phyloP scores from a whole-genome alignment of 2,888 invertebrate genomes.

The Choreutis nemorana region DNA sequence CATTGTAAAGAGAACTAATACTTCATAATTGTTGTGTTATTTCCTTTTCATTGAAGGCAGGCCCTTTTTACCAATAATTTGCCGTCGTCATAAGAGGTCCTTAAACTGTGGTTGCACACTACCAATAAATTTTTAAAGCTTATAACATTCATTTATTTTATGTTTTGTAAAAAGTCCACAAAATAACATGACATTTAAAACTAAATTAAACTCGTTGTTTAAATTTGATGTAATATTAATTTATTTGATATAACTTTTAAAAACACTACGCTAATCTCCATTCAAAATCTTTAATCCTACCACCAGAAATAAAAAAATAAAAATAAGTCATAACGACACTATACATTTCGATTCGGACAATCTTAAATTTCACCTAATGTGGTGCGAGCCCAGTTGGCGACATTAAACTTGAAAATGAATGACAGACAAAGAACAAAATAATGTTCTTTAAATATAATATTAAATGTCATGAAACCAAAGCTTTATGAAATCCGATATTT shows the following conservation, averaged over 20 bases:
- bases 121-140: no score
- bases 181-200: no score
- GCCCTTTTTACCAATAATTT: conserved; percentile 41
- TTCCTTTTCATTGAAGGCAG: conserved; percentile 47
- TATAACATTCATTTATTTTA: no score
- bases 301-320: no score
- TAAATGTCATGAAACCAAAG: conserved; percentile 60
- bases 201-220: no score
- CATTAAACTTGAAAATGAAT: conserved; percentile 30
- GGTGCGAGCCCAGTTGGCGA: conserved; percentile 21
- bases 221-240: no score
- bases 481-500: conserved; percentile 67
- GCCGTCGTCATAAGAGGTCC: conserved; percentile 31
- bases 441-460: conserved; percentile 63
- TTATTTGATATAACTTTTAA: no score
- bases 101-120: no score
- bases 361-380: conserved; percentile 22
- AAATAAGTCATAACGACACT: conserved; percentile 4
- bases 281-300: no score
- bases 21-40: conserved; percentile 53
- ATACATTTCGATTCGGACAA: conserved; percentile 5
- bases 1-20: conserved; percentile 43
- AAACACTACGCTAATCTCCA: no score
- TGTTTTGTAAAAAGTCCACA: no score
- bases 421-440: conserved; percentile 49